Conservation (phyloP, 1,140 invertebrate species). For the Drosophila kohkoa region DNA sequence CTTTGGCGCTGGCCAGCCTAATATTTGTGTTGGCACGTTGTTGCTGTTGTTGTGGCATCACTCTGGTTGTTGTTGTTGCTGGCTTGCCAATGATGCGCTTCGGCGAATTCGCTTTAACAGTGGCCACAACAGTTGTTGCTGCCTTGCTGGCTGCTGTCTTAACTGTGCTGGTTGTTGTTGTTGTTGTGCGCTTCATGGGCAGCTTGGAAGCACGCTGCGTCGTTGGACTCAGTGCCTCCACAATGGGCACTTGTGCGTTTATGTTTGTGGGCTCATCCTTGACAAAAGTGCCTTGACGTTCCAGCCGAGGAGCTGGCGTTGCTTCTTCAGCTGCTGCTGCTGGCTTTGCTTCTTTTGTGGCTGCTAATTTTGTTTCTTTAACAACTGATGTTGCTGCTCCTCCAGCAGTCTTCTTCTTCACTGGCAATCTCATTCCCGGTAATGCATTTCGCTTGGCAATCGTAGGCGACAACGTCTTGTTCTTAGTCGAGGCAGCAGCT, state of each 20-base stretch:
- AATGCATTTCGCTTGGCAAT: constrained; percentile 65
- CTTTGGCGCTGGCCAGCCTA: constrained; percentile 71
- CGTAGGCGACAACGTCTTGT: constrained; percentile 62
- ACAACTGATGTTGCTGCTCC: background rate
- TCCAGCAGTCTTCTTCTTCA: constrained; percentile 54
- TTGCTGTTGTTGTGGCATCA: constrained; percentile 85
- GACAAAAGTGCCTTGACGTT: constrained; percentile 94
- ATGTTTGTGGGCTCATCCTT: constrained; percentile 89
- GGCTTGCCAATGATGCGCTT: constrained; percentile 27
- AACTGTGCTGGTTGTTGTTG: constrained; percentile 38
- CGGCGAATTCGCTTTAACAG: constrained; percentile 29
- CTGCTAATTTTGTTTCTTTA: constrained; percentile 6
- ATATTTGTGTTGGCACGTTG: constrained; percentile 85
- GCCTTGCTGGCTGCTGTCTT: constrained; percentile 41
- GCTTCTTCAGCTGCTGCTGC: constrained; percentile 13
- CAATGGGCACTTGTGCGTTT: constrained; percentile 84
- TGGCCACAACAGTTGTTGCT: constrained; percentile 40
- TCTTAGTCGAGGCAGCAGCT: constrained; percentile 47
- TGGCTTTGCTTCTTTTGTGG: background rate
- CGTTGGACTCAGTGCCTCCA: constrained; percentile 84
- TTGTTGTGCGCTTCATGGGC: constrained; percentile 69
- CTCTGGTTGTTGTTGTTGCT: constrained; percentile 11
- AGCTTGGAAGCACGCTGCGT: constrained; percentile 82
- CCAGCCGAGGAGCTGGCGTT: constrained; percentile 85
- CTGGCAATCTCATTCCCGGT: constrained; percentile 31